Percentiles rank a stretch among this genome's conserved stretches.
These are phyloP conservation scores for Oncopodura yosiiana DNA, from an alignment of 1,140 invertebrate species.

Conservation along the genomic window DNA sequence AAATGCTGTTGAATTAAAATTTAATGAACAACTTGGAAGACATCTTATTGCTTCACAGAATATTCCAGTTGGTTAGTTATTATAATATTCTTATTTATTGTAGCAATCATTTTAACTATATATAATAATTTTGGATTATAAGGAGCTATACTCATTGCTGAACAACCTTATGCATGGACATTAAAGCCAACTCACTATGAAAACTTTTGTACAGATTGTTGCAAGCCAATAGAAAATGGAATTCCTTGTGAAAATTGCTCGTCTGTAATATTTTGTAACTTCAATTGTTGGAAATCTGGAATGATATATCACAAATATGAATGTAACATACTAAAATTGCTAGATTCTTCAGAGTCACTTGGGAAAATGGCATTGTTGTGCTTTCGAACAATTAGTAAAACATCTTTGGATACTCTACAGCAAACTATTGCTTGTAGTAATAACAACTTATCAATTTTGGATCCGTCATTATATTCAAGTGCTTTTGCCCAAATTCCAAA, in stretches of 20 bases:
- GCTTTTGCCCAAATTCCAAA: slow-evolving; percentile 45
- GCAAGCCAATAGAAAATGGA: slow-evolving; percentile 32
- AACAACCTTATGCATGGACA: slow-evolving; percentile 42
- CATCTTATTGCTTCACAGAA: slow-evolving; percentile 17
- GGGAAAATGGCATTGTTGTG: slow-evolving; percentile 44
- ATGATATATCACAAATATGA: slow-evolving; percentile 47
- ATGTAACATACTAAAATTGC: slow-evolving; percentile 44
- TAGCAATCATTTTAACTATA: neutral
- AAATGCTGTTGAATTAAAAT: slow-evolving; percentile 16
- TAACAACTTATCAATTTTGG: slow-evolving; percentile 36
- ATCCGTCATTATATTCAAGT: slow-evolving; percentile 38
- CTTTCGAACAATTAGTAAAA: slow-evolving; percentile 44
- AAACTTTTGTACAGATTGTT: slow-evolving; percentile 48
- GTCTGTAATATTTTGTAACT: slow-evolving; percentile 46
- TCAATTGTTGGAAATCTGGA: slow-evolving; percentile 42
- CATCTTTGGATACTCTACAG: slow-evolving; percentile 23
- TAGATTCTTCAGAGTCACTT: slow-evolving; percentile 39
- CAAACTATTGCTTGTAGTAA: neutral
- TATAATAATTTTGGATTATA: neutral
- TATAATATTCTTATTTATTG: neutral
- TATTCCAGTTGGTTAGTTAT: slow-evolving; percentile 25
- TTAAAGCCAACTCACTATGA: slow-evolving; percentile 41
- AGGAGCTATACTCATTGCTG: slow-evolving; percentile 44
- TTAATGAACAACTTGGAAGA: slow-evolving; percentile 8
- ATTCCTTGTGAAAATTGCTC: slow-evolving; percentile 47